phyloP scores from a whole-genome alignment of 2,888 invertebrate genomes.

The Alviniconcha strummeri region DNA sequence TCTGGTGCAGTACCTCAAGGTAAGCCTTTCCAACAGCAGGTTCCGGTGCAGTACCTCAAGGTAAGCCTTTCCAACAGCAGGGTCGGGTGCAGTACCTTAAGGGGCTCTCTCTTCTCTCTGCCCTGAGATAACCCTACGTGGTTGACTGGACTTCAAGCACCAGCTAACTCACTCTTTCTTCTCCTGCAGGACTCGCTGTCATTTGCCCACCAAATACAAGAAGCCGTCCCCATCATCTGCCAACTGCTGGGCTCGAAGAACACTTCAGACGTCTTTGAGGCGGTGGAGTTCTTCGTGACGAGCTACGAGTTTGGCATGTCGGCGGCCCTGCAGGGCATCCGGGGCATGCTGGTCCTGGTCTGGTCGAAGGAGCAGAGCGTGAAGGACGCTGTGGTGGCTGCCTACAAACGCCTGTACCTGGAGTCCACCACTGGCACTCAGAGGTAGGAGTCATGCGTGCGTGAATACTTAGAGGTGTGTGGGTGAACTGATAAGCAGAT shows the following conservation, averaged over 20 bases:
- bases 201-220: conserved; percentile 76
- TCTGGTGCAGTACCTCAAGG: no score
- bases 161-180: background rate
- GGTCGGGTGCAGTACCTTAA: no score
- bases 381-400: conserved; percentile 83
- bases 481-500: no score
- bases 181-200: conserved; percentile 75
- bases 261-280: conserved; percentile 88
- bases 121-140: no score
- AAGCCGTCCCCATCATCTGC: conserved; percentile 81
- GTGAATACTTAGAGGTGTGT: background rate
- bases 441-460: conserved; percentile 13
- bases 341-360: conserved; percentile 85
- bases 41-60: no score
- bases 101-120: no score
- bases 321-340: conserved; percentile 79
- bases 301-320: conserved; percentile 76
- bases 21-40: no score
- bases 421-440: conserved; percentile 35
- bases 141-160: no score
- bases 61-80: no score
- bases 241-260: conserved; percentile 79
- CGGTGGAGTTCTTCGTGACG: conserved; percentile 90
- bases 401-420: conserved; percentile 84
- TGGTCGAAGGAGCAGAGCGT: conserved; percentile 86